Conservation (phyloP, 2,797 vertebrate species). For the Parauchenoglanis ngamensis region DNA sequence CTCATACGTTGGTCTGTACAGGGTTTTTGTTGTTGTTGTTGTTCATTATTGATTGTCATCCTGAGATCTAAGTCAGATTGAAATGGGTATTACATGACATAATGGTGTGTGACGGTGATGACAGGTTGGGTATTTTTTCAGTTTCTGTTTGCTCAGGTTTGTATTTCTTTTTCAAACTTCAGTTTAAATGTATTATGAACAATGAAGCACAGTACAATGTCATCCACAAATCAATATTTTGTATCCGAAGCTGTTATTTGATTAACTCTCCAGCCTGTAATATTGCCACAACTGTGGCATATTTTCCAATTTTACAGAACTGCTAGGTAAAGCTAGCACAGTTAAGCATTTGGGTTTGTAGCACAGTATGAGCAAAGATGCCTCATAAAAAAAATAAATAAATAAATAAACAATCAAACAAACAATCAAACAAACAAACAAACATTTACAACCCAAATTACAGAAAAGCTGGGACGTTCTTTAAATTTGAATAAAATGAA, state of each 20-base stretch:
- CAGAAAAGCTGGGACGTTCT: too few relatives aligned
- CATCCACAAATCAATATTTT: constrained; percentile 62
- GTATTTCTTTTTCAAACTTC: constrained; percentile 1
- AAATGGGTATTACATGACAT: constrained; percentile 69
- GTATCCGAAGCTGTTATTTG: constrained; percentile 66
- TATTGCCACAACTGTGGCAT: constrained; percentile 40
- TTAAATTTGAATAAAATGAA: too few relatives aligned
- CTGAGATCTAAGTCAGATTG: constrained; percentile 61
- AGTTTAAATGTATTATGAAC: not conserved
- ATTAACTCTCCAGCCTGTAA: constrained; percentile 52
- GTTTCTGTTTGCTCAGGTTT: constrained; percentile 14
- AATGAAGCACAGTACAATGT: constrained; percentile 57
- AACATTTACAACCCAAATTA: too few relatives aligned
- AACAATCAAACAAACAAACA: not conserved
- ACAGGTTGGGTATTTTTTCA: not conserved
- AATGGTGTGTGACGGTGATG: constrained; percentile 19
- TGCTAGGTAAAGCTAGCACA: constrained; percentile 48
- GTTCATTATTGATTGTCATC: constrained; percentile 71
- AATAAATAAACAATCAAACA: too few relatives aligned
- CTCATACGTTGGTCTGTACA: constrained; percentile 66
- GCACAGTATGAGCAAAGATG: constrained; percentile 18
- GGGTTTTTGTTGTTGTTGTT: constrained; percentile 63
- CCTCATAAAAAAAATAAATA: not conserved
- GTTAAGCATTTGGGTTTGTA: constrained; percentile 63
- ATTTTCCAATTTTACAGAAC: constrained; percentile 65